Evolutionary conservation across 2,113 vertebrate species (phyloP).

Genomic region (Tympanuchus pallidicinctus): DNA sequence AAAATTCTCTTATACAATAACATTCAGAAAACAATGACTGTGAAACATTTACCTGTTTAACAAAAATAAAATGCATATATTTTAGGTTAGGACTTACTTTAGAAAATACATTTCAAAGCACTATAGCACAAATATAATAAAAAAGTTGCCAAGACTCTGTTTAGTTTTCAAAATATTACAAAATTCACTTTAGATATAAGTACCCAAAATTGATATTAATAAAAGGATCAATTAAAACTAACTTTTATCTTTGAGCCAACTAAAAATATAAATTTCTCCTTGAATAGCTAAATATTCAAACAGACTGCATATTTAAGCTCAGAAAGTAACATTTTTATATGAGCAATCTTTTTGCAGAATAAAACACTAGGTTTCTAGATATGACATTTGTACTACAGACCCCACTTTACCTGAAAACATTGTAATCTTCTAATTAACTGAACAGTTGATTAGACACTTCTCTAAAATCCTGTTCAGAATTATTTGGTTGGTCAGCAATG

Average conservation of each 20-base stretch:
- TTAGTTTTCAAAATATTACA: background rate
- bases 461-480: conserved; percentile 38
- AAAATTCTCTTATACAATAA: background rate
- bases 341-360: background rate
- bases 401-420: conserved; percentile 17
- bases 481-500: conserved; percentile 28
- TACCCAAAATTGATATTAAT: background rate
- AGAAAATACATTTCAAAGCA: conserved; percentile 14
- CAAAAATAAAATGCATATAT: background rate
- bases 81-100: background rate
- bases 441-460: conserved; percentile 23
- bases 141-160: background rate
- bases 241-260: background rate
- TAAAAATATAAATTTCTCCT: conserved; percentile 6
- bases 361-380: conserved; percentile 18
- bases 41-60: background rate
- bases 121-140: background rate
- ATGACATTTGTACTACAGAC: conserved; percentile 36
- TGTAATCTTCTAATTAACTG: background rate
- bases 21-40: background rate
- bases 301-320: background rate
- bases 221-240: background rate
- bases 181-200: background rate
- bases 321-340: background rate
- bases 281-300: background rate